These are phyloP conservation scores for Megaptera novaeangliae DNA, from an alignment of 2,113 vertebrate species.

Conservation along the genomic window DNA sequence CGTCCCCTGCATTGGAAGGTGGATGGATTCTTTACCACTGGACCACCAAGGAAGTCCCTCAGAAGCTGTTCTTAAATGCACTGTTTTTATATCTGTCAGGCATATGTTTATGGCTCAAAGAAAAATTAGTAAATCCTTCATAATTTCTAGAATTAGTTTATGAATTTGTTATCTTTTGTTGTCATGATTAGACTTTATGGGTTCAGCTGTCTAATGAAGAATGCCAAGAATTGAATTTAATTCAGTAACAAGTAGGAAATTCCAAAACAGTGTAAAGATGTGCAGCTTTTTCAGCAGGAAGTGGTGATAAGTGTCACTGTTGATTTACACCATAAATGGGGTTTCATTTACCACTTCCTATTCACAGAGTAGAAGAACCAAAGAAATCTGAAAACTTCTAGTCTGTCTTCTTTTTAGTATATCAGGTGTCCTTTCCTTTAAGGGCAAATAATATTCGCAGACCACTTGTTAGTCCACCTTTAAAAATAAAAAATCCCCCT, in stretches of 20 bases:
- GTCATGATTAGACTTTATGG: not conserved
- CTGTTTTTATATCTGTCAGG: not conserved
- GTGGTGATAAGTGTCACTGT: conserved; percentile 51
- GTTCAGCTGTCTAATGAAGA: not conserved
- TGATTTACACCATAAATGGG: not conserved
- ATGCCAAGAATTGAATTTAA: conserved; percentile 30
- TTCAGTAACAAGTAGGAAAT: conserved; percentile 36
- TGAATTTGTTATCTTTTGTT: conserved; percentile 35
- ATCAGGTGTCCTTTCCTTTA: not conserved
- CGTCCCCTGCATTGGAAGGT: too few relatives aligned
- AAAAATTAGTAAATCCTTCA: conserved; percentile 21
- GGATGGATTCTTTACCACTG: too few relatives aligned
- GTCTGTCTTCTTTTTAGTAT: conserved; percentile 11
- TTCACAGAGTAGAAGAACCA: conserved; percentile 53
- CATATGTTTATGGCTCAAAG: not conserved
- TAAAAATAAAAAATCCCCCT: not conserved
- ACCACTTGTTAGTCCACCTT: not conserved
- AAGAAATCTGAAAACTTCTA: conserved; percentile 42
- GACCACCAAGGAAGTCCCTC: too few relatives aligned
- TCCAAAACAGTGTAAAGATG: conserved; percentile 27
- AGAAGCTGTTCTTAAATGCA: not conserved
- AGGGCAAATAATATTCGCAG: not conserved
- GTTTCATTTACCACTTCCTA: conserved; percentile 73
- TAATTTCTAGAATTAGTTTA: conserved; percentile 34
- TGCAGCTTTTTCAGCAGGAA: conserved; percentile 64